These are phyloP conservation scores for Poecilus cupreus DNA, from an alignment of 2,888 invertebrate genomes.

Conservation along the genomic window DNA sequence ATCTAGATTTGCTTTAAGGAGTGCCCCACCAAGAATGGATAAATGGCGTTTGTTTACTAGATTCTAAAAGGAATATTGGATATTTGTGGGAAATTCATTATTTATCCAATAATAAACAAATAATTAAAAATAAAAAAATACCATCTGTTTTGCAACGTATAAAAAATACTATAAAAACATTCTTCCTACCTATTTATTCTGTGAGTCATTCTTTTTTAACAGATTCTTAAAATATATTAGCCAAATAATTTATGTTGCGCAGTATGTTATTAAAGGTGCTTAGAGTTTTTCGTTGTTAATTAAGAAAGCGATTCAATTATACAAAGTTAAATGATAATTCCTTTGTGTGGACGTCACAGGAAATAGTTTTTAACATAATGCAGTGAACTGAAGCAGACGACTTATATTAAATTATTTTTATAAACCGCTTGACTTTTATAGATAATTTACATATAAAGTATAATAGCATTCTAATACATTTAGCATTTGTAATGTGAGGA, in stretches of 20 bases:
- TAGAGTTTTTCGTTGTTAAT: conserved; percentile 27
- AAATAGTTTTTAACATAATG: conserved; percentile 11
- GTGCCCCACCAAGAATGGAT: no score
- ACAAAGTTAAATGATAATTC: neutral
- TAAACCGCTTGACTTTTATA: no score
- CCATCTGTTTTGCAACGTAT: conserved; percentile 3
- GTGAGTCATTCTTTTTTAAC: conserved; percentile 11
- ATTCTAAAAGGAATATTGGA: no score
- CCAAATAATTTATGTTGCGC: conserved; percentile 28
- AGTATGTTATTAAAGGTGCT: conserved; percentile 26
- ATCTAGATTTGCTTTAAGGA: no score
- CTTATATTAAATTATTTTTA: neutral
- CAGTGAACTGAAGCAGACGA: neutral
- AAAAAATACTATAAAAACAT: conserved; percentile 10
- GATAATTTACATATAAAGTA: no score
- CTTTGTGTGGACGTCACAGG: conserved; percentile 9
- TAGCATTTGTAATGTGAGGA: no score
- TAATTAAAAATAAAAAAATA: neutral
- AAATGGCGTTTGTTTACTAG: no score
- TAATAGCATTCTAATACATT: no score
- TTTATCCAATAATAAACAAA: neutral
- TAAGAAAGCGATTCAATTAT: conserved; percentile 33
- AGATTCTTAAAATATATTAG: conserved; percentile 33
- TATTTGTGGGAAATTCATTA: no score
- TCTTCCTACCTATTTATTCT: neutral